Percentiles rank a stretch among this genome's conserved stretches.
Evolutionary conservation across 2,797 vertebrate species (phyloP).

Genomic region (Coccyzus lansbergi): DNA sequence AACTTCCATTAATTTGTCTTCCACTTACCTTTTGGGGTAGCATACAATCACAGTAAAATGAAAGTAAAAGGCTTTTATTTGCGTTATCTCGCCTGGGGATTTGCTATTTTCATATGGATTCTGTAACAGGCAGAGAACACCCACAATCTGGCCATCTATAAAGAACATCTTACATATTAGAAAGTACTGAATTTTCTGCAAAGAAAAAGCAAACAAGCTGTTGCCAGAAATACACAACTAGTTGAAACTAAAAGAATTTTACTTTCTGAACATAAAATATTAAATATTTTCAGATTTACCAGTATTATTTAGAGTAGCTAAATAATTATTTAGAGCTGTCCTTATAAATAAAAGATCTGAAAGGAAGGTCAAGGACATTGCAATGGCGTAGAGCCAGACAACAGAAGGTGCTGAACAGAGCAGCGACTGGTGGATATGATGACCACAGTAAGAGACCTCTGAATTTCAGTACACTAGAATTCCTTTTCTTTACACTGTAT

Average conservation of each 20-base stretch:
- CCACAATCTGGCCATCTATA: background rate
- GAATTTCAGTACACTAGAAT: background rate
- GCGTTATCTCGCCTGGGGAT: background rate
- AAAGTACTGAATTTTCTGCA: background rate
- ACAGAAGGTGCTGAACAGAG: slow-evolving; percentile 56
- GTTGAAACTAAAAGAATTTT: background rate
- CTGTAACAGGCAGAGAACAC: background rate
- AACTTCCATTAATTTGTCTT: background rate
- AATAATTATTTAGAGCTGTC: background rate
- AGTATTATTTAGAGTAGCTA: background rate
- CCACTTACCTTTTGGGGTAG: background rate
- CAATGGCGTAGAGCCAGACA: slow-evolving; percentile 5
- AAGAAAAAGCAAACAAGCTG: background rate
- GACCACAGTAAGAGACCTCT: background rate
- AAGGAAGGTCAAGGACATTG: slow-evolving; percentile 53
- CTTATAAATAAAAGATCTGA: background rate
- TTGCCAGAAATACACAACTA: background rate
- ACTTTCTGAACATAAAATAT: background rate
- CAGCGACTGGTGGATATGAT: slow-evolving; percentile 10
- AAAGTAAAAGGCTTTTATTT: background rate
- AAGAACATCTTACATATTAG: background rate
- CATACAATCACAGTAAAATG: background rate
- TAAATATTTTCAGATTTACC: background rate
- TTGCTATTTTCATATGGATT: background rate
- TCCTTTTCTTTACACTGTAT: background rate